Evolutionary conservation across 2,113 vertebrate genomes (phyloP), one percentile per base, ranked within the genome.

Genomic region (Larimichthys polyactis): DNA sequence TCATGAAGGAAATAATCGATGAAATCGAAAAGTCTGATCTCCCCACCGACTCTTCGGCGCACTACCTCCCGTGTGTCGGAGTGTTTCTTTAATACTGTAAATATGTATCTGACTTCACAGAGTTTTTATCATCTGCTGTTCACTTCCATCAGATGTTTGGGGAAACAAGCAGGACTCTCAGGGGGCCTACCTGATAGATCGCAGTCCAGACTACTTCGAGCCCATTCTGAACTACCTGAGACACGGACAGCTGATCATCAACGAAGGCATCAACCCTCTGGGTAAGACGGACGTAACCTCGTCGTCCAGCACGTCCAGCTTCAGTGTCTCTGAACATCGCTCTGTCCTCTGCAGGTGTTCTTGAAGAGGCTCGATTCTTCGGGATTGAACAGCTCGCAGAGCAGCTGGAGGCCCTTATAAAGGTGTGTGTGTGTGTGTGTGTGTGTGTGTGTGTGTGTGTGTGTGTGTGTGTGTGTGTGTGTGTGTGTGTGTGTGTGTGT

Each of bases 281-380:
- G 98, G 98, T 99, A 92, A 0, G 83, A 24, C 55, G 10, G 1
- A 36, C 14, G 11, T 3, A 9, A 4, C 6, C 12, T 11, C 24
- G 7, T 40, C 1, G 4, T 11, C 5, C 7, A 49, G 10, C 55
- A 20, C 12, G 16, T 5, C 1, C 43, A 36, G 32, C 32, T 36
- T 36, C 15, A 12, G 1, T 0, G 6, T 15, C 17, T 4, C 49
- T 69, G 1, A 81, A 2, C 0, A 29, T 27, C 12, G 9, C 17
- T 24, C 0, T 20, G 3, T 71, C 65, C 29, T 19, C 73, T 62
- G 9, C 82, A 99, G 98, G 98, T 43, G 96, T 99, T 4, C 85
- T 99, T 89, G 97, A 99, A 77, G 98, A 99, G 92, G 97, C 98
- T 78, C 96, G 96, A 11, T 99, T 99, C 92, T 99, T 99, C 86